A percentile compares a stretch with the other conserved stretches of the same genome.
These are phyloP conservation scores for Rhizoglyphus robini DNA, from an alignment of 1,140 invertebrate species.

Conservation along the genomic window DNA sequence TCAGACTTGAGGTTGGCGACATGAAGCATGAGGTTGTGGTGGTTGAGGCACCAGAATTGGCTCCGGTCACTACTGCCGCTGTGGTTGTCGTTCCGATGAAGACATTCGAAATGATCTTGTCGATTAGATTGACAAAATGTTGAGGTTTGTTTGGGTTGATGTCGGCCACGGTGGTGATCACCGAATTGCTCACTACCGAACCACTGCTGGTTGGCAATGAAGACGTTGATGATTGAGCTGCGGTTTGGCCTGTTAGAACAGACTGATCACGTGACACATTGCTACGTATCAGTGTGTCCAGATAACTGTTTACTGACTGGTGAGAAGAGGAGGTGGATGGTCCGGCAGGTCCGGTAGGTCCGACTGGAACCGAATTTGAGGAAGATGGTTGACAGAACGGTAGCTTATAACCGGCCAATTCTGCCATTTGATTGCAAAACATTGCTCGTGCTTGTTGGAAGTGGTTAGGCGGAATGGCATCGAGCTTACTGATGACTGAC, in stretches of 20 bases:
- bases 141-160: neutral
- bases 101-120: slow-evolving; percentile 4
- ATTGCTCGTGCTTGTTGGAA: too few relatives aligned
- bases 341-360: neutral
- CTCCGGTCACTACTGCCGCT: too few relatives aligned
- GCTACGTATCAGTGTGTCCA: neutral
- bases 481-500: too few relatives aligned
- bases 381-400: too few relatives aligned
- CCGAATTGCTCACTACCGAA: too few relatives aligned
- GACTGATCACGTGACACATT: too few relatives aligned
- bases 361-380: too few relatives aligned
- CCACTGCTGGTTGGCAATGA: too few relatives aligned
- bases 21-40: neutral
- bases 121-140: neutral
- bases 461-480: too few relatives aligned
- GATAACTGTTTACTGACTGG: neutral
- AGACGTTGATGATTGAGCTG: too few relatives aligned
- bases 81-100: neutral
- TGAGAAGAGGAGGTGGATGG: neutral
- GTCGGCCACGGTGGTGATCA: neutral
- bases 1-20: neutral
- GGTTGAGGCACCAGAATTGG: neutral
- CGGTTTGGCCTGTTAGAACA: too few relatives aligned
- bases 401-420: too few relatives aligned
- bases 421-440: neutral